Percentiles rank a stretch among this genome's conserved stretches.
Evolutionary conservation across 2,888 invertebrate species (phyloP).

Genomic region (Anorthoa munda): DNA sequence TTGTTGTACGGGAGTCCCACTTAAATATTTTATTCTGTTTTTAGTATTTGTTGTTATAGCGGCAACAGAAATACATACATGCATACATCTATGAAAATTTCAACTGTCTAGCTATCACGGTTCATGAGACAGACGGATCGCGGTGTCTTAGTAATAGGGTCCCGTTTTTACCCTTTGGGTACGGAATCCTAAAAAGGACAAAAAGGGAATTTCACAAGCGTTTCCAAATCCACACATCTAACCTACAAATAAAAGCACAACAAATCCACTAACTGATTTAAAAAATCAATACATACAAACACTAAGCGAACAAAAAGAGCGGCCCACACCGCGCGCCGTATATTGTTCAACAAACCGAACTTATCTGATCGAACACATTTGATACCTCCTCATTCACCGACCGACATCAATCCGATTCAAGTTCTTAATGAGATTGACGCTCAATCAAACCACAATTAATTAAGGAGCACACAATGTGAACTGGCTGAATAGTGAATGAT

Average conservation of each 20-base stretch:
- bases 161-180: too few relatives aligned
- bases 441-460: constrained; percentile 85
- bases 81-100: too few relatives aligned
- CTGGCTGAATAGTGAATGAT: constrained; percentile 51
- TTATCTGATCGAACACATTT: constrained; percentile 77
- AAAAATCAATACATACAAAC: constrained; percentile 37
- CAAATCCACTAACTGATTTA: constrained; percentile 20
- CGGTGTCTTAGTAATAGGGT: too few relatives aligned
- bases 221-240: neutral
- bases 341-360: constrained; percentile 53
- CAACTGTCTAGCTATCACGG: too few relatives aligned
- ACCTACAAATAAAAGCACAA: constrained; percentile 6
- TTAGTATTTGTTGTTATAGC: too few relatives aligned
- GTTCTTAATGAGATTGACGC: constrained; percentile 72
- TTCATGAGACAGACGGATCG: too few relatives aligned
- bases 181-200: too few relatives aligned
- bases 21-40: too few relatives aligned
- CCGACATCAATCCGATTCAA: constrained; percentile 69
- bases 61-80: too few relatives aligned
- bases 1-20: too few relatives aligned
- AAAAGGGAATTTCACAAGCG: neutral
- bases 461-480: constrained; percentile 72
- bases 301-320: constrained; percentile 37
- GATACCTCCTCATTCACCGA: constrained; percentile 79
- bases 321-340: constrained; percentile 58